These are phyloP conservation scores for Hylaeus anthracinus DNA, from an alignment of 1,140 invertebrate genomes.

Conservation along the genomic window DNA sequence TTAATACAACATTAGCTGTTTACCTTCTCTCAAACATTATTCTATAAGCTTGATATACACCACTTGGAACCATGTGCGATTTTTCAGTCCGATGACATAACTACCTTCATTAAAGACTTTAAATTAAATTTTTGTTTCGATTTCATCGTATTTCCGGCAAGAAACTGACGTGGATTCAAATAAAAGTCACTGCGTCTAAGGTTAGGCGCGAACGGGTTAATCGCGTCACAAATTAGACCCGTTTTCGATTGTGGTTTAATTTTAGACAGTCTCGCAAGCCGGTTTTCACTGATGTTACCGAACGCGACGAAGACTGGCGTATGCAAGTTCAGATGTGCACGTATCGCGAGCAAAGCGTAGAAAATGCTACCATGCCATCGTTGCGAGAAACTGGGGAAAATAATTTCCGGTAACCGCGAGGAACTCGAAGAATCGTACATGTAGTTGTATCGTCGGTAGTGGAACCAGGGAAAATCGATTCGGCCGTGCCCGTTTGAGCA, in stretches of 20 bases:
- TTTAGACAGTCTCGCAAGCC: conserved; percentile 25
- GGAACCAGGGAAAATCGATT: conserved; percentile 63
- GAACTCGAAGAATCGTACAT: conserved; percentile 37
- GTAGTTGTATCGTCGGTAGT: conserved; percentile 46
- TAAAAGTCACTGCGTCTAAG: no score
- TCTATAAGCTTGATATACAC: no score
- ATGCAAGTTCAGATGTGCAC: neutral
- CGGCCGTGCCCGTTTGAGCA: conserved; percentile 63
- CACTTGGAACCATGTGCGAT: no score
- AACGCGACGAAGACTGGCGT: neutral
- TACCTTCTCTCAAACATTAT: no score
- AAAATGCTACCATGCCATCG: neutral
- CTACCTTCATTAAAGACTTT: no score
- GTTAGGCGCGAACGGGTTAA: neutral
- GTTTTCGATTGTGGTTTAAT: conserved; percentile 18
- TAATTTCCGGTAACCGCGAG: conserved; percentile 20
- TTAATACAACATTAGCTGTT: no score
- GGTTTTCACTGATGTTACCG: conserved; percentile 6
- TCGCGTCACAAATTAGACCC: neutral
- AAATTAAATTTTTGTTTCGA: no score
- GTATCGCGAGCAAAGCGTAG: neutral
- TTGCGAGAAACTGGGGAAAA: conserved; percentile 4
- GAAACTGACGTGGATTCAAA: no score
- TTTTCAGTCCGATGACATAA: no score
- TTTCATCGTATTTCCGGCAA: no score